These are phyloP conservation scores for Lepus townsendii DNA, from an alignment of 2,797 vertebrate species.

Conservation along the genomic window DNA sequence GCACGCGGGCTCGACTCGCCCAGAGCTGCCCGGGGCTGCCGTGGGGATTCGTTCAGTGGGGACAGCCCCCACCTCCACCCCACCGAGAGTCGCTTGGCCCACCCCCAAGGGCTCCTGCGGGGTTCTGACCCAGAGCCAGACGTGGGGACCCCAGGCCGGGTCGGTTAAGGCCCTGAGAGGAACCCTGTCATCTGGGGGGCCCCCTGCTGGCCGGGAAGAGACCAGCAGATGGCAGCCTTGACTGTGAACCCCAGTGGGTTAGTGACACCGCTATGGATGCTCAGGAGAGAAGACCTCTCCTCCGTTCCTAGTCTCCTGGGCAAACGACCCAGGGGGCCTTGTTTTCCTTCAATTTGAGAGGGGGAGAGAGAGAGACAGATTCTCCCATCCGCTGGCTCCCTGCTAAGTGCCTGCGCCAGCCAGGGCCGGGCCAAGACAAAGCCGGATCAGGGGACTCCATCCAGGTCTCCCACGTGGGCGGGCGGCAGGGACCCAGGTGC, in stretches of 20 bases:
- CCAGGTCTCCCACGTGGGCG: too few species aligned
- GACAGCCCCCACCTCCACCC: too few species aligned
- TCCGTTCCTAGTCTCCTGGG: too few species aligned
- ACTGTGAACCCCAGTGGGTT: fast-evolving
- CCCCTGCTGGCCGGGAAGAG: fast-evolving
- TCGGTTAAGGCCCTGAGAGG: background rate
- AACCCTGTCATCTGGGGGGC: background rate
- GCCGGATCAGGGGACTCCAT: too few species aligned
- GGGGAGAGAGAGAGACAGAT: too few species aligned
- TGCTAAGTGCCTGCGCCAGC: too few species aligned
- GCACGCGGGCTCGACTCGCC: fast-evolving
- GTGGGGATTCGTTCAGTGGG: too few species aligned
- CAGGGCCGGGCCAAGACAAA: too few species aligned
- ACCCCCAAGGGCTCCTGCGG: background rate
- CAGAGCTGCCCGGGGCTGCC: fast-evolving
- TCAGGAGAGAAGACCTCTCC: background rate
- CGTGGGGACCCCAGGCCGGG: background rate
- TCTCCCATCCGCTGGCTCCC: too few species aligned
- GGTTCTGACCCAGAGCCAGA: background rate
- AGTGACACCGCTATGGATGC: fast-evolving
- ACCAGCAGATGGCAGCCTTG: background rate
- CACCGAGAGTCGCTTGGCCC: too few species aligned
- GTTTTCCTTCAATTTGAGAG: background rate
- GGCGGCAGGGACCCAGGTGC: too few species aligned
- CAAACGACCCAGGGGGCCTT: background rate